A percentile compares a stretch with the other conserved stretches of the same genome.
phyloP scores from a whole-genome alignment of 2,113 vertebrate species.

The Etheostoma cragini region DNA sequence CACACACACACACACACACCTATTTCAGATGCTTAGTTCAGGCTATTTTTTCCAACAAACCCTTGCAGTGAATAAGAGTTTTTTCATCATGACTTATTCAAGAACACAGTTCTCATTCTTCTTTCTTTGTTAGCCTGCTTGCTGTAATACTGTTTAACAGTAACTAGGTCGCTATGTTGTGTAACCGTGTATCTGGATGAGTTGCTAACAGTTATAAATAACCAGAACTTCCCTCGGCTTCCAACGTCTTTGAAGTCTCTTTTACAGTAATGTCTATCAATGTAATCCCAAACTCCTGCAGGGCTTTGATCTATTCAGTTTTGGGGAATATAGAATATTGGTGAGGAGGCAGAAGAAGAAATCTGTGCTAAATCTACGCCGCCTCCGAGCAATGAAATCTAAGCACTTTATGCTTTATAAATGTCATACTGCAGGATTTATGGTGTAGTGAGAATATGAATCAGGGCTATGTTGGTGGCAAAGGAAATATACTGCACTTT shows the following conservation, averaged over 20 bases:
- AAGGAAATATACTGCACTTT: background rate
- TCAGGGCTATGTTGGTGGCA: background rate
- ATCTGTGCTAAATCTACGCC: background rate
- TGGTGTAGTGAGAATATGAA: constrained; percentile 30
- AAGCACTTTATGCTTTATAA: constrained; percentile 57
- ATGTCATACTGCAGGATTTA: constrained; percentile 57
- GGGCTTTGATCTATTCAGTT: constrained; percentile 54
- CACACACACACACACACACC: no score
- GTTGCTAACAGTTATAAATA: constrained; percentile 76
- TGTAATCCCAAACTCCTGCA: constrained; percentile 56
- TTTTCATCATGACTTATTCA: constrained; percentile 39
- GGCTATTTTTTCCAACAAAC: constrained; percentile 6
- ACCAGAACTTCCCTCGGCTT: constrained; percentile 66
- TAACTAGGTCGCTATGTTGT: constrained; percentile 79
- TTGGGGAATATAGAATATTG: constrained; percentile 30
- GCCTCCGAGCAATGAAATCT: constrained; percentile 4
- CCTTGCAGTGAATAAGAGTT: constrained; percentile 1
- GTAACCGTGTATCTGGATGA: constrained; percentile 70
- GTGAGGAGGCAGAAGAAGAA: constrained; percentile 18
- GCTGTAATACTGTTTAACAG: constrained; percentile 36
- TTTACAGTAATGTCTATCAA: constrained; percentile 50
- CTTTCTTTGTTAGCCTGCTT: constrained; percentile 38
- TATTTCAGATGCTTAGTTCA: background rate
- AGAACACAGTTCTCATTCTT: constrained; percentile 34
- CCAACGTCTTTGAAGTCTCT: constrained; percentile 68